Base-by-base conservation (phyloP, 2,888 invertebrate species). In the Clunio marinus region DNA sequence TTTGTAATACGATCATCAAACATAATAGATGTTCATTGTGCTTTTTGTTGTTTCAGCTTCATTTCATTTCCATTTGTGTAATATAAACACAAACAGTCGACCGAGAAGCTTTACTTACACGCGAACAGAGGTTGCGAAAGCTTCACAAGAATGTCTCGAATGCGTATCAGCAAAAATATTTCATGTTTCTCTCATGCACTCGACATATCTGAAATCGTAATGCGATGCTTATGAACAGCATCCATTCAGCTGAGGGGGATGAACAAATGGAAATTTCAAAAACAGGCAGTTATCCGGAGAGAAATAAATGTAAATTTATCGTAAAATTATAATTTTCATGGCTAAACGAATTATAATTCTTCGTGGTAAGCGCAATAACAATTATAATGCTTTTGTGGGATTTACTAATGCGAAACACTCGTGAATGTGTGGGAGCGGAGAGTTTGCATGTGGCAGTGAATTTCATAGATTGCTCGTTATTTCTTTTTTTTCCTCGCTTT, bases 311-410 rank as follows among this genome's bases (percentile, higher is more conserved):
- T 55, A 55, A 55, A 55, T 55, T 55, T 55, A 55, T 45, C 8
- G 51, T 22, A 51, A 51, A 51, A 51, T 51, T 51, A 51, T 51
- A 51, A 51, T 57, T 57, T 57, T 57, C 25, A n/a, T 27, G 25
- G 57, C 55, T 57, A 57, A 57, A 57, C 57, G 27, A 57, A 57
- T 57, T 57, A 57, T 57, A 57, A 57, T 25, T 57, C 57, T 57
- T 57, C n/a, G 22, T 22, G 51, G 35, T 32, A 13, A 32, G 13
- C 35, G 45, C 45, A 17, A 8, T 55, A 32, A 57, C 27, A 57
- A 57, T 27, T 27, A 57, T 51, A 17, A 57, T 51, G 51, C 22
- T 22, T 51, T 51, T 17, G 22, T 51, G 51, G 51, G 51, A 51
- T 51, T 51, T 51, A 51, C 51, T 22, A 51, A 51, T 20, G 7